Conservation (phyloP, 1,140 invertebrate species). For the Chrysomallon squamiferum region DNA sequence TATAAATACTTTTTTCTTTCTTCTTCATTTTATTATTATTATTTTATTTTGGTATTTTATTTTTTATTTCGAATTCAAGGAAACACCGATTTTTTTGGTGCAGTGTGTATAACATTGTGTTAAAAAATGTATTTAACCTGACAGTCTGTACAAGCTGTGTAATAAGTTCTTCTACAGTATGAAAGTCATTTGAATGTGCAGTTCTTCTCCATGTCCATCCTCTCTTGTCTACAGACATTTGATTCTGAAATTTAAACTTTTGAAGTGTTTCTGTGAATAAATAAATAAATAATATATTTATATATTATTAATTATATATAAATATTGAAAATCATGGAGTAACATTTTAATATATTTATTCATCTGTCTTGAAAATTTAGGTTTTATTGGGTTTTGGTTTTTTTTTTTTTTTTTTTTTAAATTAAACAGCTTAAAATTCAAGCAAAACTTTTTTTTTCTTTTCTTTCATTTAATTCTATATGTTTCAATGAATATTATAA, state of each 20-base stretch:
- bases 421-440: no score
- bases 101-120: no score
- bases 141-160: constrained; percentile 78
- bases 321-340: background rate
- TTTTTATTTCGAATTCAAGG: no score
- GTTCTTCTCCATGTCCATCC: constrained; percentile 77
- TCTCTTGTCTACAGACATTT: constrained; percentile 83
- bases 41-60: no score
- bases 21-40: no score
- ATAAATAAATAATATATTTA: background rate
- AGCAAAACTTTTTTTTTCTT: no score
- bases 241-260: constrained; percentile 64
- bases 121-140: no score
- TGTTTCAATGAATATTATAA: no score
- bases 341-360: background rate
- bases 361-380: background rate
- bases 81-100: no score
- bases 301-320: background rate
- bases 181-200: constrained; percentile 73
- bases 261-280: constrained; percentile 43
- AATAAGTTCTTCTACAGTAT: constrained; percentile 76
- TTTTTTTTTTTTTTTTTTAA: background rate
- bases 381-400: background rate
- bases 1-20: no score
- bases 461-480: no score